Evolutionary conservation across 2,113 vertebrate species (phyloP).

Genomic region (Eurypyga helias): DNA sequence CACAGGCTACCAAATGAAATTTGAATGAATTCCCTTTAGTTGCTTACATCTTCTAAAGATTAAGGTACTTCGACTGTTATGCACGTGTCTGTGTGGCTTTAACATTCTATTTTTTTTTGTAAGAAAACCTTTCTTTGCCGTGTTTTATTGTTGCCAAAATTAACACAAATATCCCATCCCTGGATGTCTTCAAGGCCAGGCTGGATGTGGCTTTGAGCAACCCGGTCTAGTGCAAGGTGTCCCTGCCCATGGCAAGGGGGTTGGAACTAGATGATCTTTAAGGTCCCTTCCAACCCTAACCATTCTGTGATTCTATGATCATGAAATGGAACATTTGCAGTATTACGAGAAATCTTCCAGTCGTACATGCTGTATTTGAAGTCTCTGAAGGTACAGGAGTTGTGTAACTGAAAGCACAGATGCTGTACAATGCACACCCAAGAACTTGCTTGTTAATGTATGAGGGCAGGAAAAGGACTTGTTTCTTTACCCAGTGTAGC

Average conservation of each 20-base stretch:
- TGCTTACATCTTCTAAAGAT: neutral
- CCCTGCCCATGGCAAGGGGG: no score
- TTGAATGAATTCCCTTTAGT: neutral
- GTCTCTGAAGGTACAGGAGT: neutral
- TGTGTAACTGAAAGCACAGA: neutral
- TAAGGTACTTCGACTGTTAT: neutral
- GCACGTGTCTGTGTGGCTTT: neutral
- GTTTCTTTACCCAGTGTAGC: neutral
- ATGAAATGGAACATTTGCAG: neutral
- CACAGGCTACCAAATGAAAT: accelerated
- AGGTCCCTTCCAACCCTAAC: no score
- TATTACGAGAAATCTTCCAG: neutral
- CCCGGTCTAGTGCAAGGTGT: no score
- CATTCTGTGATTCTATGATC: no score
- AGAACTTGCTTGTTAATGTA: neutral
- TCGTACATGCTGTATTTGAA: neutral
- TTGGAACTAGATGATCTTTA: no score
- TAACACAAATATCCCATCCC: no score
- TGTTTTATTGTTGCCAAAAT: neutral
- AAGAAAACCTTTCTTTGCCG: neutral
- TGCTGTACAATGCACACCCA: neutral
- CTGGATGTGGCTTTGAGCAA: no score
- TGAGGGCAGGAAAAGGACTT: neutral
- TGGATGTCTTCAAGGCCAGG: no score
- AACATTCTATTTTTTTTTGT: neutral